A percentile compares a stretch with the other conserved stretches of the same genome.
These are phyloP conservation scores for Gallinago paraguaiae DNA, from an alignment of 2,113 vertebrate genomes.

Conservation along the genomic window DNA sequence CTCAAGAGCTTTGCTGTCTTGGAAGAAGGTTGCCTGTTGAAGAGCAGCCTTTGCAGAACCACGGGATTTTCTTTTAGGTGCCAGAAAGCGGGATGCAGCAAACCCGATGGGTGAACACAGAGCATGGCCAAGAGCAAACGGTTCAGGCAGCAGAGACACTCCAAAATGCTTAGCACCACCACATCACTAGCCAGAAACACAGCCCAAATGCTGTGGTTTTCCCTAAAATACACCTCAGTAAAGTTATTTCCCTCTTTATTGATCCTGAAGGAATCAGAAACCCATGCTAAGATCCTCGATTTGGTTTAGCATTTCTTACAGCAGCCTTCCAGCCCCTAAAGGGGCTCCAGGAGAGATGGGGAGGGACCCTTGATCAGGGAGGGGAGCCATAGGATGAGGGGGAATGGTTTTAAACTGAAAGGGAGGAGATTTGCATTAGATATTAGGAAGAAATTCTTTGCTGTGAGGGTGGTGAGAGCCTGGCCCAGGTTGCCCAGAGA, in stretches of 20 bases:
- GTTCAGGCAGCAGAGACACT: background rate
- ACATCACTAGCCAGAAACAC: background rate
- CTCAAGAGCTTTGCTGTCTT: background rate
- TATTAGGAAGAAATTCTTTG: too few species aligned
- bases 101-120: background rate
- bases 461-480: too few species aligned
- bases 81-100: background rate
- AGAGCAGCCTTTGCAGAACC: background rate
- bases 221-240: background rate
- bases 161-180: background rate
- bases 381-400: too few species aligned
- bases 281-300: fast-evolving
- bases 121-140: fast-evolving
- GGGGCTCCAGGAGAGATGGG: too few species aligned
- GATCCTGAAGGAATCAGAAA: background rate
- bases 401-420: too few species aligned
- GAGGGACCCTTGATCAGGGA: too few species aligned
- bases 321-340: too few species aligned
- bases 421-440: too few species aligned
- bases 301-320: background rate
- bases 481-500: too few species aligned
- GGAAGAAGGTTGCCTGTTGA: background rate
- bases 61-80: fast-evolving
- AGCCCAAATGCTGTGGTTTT: fast-evolving
- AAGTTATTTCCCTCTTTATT: background rate